phyloP scores from a whole-genome alignment of 1,140 invertebrate genomes.

The Zaprionus tsacasi region DNA sequence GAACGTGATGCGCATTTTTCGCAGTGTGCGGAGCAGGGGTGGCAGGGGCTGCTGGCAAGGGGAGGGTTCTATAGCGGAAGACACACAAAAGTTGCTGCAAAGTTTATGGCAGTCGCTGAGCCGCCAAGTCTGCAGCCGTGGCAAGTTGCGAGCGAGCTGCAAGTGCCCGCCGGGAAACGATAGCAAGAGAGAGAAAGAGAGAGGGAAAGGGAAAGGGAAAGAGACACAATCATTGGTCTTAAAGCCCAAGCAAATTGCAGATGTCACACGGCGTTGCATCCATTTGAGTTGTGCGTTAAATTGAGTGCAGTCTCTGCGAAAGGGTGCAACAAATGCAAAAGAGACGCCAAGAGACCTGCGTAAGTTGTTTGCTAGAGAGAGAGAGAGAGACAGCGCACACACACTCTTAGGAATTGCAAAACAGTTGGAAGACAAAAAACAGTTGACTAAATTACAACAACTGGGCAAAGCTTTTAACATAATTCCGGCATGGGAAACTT shows the following conservation, averaged over 20 bases:
- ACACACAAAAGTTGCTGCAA: slow-evolving; percentile 69
- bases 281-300: slow-evolving; percentile 63
- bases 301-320: slow-evolving; percentile 54
- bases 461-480: slow-evolving; percentile 27
- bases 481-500: slow-evolving; percentile 24
- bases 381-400: neutral
- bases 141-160: no score
- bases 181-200: neutral
- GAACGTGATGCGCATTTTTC: slow-evolving; percentile 81
- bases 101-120: slow-evolving; percentile 59
- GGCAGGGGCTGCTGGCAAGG: neutral
- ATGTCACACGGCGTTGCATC: slow-evolving; percentile 65
- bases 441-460: slow-evolving; percentile 38
- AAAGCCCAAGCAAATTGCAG: slow-evolving; percentile 56
- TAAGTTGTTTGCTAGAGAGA: slow-evolving; percentile 18
- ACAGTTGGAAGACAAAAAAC: slow-evolving; percentile 5
- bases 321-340: slow-evolving; percentile 44
- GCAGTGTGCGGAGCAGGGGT: slow-evolving; percentile 42
- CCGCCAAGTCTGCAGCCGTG: slow-evolving; percentile 7
- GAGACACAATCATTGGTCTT: slow-evolving; percentile 29
- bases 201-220: neutral
- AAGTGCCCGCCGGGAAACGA: neutral
- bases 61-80: slow-evolving; percentile 12
- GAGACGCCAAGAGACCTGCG: slow-evolving; percentile 12
- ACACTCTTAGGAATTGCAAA: neutral